Evolutionary conservation across 1,140 invertebrate species (phyloP).

Genomic region (Armadillidium nasatum): DNA sequence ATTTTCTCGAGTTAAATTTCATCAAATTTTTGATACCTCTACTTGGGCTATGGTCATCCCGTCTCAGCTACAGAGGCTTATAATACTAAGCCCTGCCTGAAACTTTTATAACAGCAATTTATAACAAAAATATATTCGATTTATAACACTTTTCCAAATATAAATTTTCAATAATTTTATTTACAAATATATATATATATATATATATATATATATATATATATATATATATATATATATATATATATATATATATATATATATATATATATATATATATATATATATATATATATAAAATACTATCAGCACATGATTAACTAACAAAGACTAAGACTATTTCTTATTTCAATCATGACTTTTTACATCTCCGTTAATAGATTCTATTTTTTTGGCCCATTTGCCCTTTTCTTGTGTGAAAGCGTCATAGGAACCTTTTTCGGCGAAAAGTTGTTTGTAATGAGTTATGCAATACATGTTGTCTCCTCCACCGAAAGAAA

Average conservation of each 20-base stretch:
- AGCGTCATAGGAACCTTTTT: slow-evolving; percentile 76
- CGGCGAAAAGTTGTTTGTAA: slow-evolving; percentile 74
- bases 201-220: too few species aligned
- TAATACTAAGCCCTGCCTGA: neutral
- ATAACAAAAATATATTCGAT: too few species aligned
- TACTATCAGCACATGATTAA: too few species aligned
- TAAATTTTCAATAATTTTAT: too few species aligned
- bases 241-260: too few species aligned
- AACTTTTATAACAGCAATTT: neutral
- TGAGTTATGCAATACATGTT: slow-evolving; percentile 72
- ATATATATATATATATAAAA: too few species aligned
- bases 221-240: too few species aligned
- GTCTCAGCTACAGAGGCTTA: neutral
- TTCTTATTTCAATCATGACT: neutral
- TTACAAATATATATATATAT: too few species aligned
- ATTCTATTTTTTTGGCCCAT: slow-evolving; percentile 28
- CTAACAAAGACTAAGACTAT: neutral
- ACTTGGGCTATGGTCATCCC: neutral
- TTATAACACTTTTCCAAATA: too few species aligned
- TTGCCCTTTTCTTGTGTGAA: slow-evolving; percentile 37
- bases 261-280: too few species aligned
- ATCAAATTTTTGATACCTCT: neutral
- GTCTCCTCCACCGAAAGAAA: slow-evolving; percentile 53
- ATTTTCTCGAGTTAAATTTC: neutral
- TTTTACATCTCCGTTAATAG: neutral